Percentiles rank a stretch among this genome's conserved stretches.
phyloP scores from a whole-genome alignment of 2,797 vertebrate species.

The Lacerta bilineata region DNA sequence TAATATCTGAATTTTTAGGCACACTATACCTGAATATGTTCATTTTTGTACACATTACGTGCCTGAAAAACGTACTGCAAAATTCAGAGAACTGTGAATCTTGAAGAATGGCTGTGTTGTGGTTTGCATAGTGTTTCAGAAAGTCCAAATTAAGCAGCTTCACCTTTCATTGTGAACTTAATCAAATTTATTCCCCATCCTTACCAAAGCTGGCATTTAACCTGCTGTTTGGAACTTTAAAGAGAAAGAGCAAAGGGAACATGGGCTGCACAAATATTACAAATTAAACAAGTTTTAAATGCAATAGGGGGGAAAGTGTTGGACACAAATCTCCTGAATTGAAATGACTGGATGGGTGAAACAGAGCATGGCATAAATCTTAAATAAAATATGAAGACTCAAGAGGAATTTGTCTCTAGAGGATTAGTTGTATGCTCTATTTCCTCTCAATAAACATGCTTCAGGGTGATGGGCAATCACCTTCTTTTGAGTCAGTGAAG shows the following conservation, averaged over 20 bases:
- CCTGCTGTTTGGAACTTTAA: not conserved
- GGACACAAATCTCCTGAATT: conserved; percentile 67
- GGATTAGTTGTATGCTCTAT: conserved; percentile 76
- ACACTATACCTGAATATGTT: no score
- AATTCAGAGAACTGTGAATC: no score
- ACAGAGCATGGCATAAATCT: conserved; percentile 77
- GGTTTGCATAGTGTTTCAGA: no score
- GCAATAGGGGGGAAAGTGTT: conserved; percentile 7
- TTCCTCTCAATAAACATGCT: conserved; percentile 70
- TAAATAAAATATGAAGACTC: conserved; percentile 70
- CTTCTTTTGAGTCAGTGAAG: conserved; percentile 56
- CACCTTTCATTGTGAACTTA: no score
- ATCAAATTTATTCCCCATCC: no score
- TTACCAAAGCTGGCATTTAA: not conserved
- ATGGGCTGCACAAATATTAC: not conserved
- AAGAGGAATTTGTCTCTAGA: conserved; percentile 62
- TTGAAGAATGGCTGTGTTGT: no score
- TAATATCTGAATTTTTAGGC: no score
- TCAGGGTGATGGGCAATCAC: conserved; percentile 63
- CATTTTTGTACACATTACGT: no score
- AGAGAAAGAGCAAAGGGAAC: not conserved
- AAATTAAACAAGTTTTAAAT: conserved; percentile 55
- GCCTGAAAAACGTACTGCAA: no score
- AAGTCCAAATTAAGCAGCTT: no score
- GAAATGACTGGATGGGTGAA: conserved; percentile 69